Percentiles rank a stretch among this genome's conserved stretches.
phyloP scores from a whole-genome alignment of 1,140 invertebrate species.

The Myzus persicae region DNA sequence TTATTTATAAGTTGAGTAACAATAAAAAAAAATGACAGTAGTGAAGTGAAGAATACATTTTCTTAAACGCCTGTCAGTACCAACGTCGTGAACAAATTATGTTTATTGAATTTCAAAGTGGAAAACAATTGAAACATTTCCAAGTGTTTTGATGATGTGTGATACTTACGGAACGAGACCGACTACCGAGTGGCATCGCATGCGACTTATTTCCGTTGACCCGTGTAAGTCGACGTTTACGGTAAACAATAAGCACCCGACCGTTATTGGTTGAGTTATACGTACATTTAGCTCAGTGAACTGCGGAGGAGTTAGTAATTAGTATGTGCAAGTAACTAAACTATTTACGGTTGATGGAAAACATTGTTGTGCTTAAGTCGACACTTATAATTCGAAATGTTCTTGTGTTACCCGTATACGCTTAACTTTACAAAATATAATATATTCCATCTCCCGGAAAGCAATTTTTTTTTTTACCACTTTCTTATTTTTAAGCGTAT shows the following conservation, averaged over 20 bases:
- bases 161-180: neutral
- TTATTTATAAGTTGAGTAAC: neutral
- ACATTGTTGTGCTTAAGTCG: neutral
- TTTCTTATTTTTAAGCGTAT: neutral
- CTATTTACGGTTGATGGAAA: neutral
- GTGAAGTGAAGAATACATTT: neutral
- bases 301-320: conserved; percentile 11
- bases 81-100: neutral
- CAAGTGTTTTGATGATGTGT: neutral
- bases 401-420: neutral
- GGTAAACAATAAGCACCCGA: neutral
- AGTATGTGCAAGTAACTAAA: conserved; percentile 25
- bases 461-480: neutral
- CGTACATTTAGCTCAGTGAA: conserved; percentile 15
- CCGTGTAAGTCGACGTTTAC: conserved; percentile 16
- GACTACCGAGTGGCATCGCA: neutral
- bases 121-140: neutral
- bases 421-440: neutral
- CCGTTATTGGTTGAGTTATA: conserved; percentile 1
- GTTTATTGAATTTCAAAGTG: neutral
- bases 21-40: neutral
- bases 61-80: neutral
- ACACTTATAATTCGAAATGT: neutral
- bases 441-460: neutral
- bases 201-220: conserved; percentile 10